Percentiles rank a stretch among this genome's conserved stretches.
Evolutionary conservation across 92 coral and sea anemone species (phyloP).

Genomic region (Scolanthus callimorphus): DNA sequence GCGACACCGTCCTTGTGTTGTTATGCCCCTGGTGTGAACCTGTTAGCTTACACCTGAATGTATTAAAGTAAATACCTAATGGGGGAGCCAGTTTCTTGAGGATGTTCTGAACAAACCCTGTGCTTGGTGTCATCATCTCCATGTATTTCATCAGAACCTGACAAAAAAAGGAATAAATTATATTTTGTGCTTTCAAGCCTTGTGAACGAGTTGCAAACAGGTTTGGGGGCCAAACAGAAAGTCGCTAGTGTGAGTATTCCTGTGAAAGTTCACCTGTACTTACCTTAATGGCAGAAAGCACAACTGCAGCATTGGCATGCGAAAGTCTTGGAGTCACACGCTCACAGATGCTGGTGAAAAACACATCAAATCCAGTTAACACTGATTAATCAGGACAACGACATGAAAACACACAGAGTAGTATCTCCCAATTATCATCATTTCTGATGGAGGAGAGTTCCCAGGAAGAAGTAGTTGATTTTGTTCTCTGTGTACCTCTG

Average conservation of each 20-base stretch:
- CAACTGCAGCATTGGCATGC: slow-evolving; percentile 99
- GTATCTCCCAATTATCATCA: too few relatives aligned
- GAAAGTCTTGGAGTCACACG: slow-evolving; percentile 98
- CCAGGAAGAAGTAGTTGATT: too few relatives aligned
- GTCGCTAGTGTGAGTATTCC: neutral
- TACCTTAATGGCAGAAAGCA: slow-evolving; percentile 97
- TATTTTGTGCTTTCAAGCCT: too few relatives aligned
- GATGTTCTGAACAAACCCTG: slow-evolving; percentile 79
- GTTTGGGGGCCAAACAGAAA: neutral
- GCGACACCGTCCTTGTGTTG: too few relatives aligned
- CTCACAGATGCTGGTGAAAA: slow-evolving; percentile 95
- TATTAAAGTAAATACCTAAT: slow-evolving; percentile 67
- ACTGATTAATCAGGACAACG: too few relatives aligned
- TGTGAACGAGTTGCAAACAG: too few relatives aligned
- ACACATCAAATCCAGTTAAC: too few relatives aligned
- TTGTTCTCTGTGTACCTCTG: slow-evolving; percentile 80
- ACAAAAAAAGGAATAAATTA: neutral
- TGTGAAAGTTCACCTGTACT: too few relatives aligned
- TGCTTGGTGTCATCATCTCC: slow-evolving; percentile 89
- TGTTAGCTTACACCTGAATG: too few relatives aligned
- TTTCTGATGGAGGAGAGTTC: too few relatives aligned
- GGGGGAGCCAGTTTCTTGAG: slow-evolving; percentile 95
- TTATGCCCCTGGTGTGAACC: too few relatives aligned
- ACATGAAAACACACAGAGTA: too few relatives aligned
- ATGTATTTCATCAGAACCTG: slow-evolving; percentile 99